Percentiles rank a stretch among this genome's conserved stretches.
Evolutionary conservation across 1,140 invertebrate species (phyloP).

Genomic region (Drosophila oshimai): DNA sequence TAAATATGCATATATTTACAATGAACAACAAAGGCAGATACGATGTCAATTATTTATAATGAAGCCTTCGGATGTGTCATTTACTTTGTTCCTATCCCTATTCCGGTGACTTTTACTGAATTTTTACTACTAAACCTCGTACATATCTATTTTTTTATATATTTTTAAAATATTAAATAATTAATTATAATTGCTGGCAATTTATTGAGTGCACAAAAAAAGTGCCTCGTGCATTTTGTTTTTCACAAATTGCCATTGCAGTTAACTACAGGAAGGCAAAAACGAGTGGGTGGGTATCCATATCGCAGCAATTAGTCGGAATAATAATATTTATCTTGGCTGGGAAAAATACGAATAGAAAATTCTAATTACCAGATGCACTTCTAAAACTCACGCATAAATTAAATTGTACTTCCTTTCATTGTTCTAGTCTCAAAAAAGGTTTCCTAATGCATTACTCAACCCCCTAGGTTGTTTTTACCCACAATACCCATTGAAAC

Average conservation of each 20-base stretch:
- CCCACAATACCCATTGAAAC: slow-evolving; percentile 12
- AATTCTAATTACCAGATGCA: slow-evolving; percentile 8
- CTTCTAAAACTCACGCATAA: neutral
- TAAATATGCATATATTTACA: slow-evolving; percentile 11
- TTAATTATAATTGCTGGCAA: slow-evolving; percentile 35
- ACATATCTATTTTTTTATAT: neutral
- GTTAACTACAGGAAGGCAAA: slow-evolving; percentile 1
- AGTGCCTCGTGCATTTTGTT: slow-evolving; percentile 25
- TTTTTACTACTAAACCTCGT: neutral
- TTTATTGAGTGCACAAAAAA: neutral
- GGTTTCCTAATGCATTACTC: neutral
- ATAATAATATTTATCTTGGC: slow-evolving; percentile 52
- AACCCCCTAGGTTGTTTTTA: neutral
- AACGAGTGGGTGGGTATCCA: neutral
- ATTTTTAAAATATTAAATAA: slow-evolving; percentile 19
- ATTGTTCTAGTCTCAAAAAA: neutral
- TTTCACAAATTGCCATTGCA: slow-evolving; percentile 23
- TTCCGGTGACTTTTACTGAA: neutral
- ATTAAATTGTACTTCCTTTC: slow-evolving; percentile 5
- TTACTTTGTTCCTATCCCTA: neutral
- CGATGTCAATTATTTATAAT: slow-evolving; percentile 14
- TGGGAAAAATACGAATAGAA: neutral
- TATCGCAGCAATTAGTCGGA: slow-evolving; percentile 27
- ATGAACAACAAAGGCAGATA: slow-evolving; percentile 11
- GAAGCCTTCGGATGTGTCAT: slow-evolving; percentile 25